Evolutionary conservation across 2,113 vertebrate genomes (phyloP), one percentile per base, ranked within the genome.

Genomic region (Mastomys natalensis): DNA sequence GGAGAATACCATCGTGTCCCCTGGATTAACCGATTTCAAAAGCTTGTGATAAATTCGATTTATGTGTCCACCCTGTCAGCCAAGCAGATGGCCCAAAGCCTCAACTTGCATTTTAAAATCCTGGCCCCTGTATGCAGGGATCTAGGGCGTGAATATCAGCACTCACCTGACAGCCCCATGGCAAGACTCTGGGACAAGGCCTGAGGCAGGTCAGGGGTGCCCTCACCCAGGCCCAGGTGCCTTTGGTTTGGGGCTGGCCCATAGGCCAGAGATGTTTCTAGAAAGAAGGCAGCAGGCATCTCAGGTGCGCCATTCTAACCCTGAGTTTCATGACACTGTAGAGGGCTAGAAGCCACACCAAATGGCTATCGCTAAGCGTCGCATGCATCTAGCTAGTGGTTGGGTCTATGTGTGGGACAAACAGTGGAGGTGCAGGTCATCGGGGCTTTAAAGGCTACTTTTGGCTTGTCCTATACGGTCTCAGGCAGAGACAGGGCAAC

Each of bases 401-500:
- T 34, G 55, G 37, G 24, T 2, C 51, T 19, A n/a, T 10, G 10
- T 77, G 8, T 3, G 53, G 87, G 43, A 8, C 0, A 51, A 22
- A n/a, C n/a, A 9, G 45, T 17, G 24, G 66, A 21, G 88, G 48
- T 24, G 48, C 90, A 85, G 78, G 29, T 51, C 10, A 1, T 22
- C 40, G 7, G 3, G 85, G 87, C 0, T 0, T 87, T 0, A 12
- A 22, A 78, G 93, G 8, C 9, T 40, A 37, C 40, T 15, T 13
- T 19, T 53, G 84, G 92, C 48, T 76, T 48, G 74, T 95, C 64
- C 84, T 76, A 19, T 8, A 55, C 55, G 40, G 90, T 62, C 92
- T 94, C n/a, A 21, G 68, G 68, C 19, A 31, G 93, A 91, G 85
- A 85, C 78, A 70, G n/a, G 78, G 96, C 90, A 10, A 72, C 86